These are phyloP conservation scores for Netelia melanura DNA, from an alignment of 2,888 invertebrate species.

Conservation along the genomic window DNA sequence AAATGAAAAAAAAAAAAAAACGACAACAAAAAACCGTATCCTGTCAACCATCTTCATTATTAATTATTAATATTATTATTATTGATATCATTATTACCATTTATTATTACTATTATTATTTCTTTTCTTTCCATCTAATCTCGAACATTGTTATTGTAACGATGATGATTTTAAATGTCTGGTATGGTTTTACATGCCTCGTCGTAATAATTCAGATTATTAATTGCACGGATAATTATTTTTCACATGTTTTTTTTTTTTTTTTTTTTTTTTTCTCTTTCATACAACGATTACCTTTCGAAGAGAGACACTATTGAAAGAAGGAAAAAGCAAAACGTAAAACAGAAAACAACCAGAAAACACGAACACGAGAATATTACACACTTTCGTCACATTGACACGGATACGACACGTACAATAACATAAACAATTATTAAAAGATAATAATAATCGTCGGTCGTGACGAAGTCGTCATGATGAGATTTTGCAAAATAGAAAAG, in stretches of 20 bases:
- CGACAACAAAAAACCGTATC: constrained; percentile 53
- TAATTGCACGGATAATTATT: constrained; percentile 69
- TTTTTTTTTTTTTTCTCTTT: constrained; percentile 17
- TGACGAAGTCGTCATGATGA: neutral
- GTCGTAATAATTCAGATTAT: constrained; percentile 68
- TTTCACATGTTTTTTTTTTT: constrained; percentile 41
- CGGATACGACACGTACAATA: neutral
- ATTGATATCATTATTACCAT: constrained; percentile 16
- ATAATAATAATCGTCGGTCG: neutral
- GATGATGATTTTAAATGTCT: constrained; percentile 69
- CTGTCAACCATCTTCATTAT: constrained; percentile 65
- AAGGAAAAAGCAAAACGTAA: constrained; percentile 17
- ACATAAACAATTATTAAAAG: neutral
- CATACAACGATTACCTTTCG: constrained; percentile 24
- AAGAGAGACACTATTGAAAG: constrained; percentile 16
- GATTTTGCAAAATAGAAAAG: neutral
- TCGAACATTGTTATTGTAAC: constrained; percentile 70
- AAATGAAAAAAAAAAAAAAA: constrained; percentile 62
- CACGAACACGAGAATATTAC: constrained; percentile 13
- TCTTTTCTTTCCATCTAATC: constrained; percentile 61
- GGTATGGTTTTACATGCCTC: constrained; percentile 80
- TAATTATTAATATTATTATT: constrained; percentile 52
- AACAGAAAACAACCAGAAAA: neutral
- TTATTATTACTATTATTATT: constrained; percentile 52
- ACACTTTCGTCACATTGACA: neutral